Evolutionary conservation across 2,888 invertebrate genomes (phyloP).

Genomic region (Cyrtodaria siliqua): DNA sequence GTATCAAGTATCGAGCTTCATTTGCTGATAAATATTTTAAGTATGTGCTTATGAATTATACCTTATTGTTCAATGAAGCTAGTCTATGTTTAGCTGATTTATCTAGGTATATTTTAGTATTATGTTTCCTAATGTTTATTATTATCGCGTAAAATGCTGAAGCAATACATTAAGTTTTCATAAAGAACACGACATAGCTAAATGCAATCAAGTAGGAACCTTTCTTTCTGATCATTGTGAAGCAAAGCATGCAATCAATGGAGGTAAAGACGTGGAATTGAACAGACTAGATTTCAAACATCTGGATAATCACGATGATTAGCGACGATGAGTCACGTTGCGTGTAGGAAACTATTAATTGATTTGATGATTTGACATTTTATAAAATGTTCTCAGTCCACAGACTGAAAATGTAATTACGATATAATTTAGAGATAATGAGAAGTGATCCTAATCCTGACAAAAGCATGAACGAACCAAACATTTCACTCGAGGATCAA

Average conservation of each 20-base stretch:
- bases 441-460: too few species aligned
- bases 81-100: neutral
- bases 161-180: constrained; percentile 14
- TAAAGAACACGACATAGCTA: neutral
- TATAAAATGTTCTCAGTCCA: too few species aligned
- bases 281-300: too few species aligned
- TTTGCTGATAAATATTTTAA: constrained; percentile 10
- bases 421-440: too few species aligned
- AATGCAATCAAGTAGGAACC: neutral
- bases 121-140: neutral
- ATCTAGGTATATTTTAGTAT: neutral
- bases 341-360: neutral
- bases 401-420: too few species aligned
- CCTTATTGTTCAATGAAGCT: neutral
- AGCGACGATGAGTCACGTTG: neutral
- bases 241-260: too few species aligned
- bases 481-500: too few species aligned
- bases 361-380: neutral
- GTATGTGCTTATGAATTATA: constrained; percentile 9
- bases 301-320: neutral
- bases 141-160: constrained; percentile 15
- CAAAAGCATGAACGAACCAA: too few species aligned
- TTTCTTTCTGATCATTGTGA: neutral
- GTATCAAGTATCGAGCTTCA: neutral
- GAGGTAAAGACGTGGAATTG: too few species aligned